These are phyloP conservation scores for Ecdyonurus torrentis DNA, from an alignment of 2,888 invertebrate genomes.

Conservation along the genomic window DNA sequence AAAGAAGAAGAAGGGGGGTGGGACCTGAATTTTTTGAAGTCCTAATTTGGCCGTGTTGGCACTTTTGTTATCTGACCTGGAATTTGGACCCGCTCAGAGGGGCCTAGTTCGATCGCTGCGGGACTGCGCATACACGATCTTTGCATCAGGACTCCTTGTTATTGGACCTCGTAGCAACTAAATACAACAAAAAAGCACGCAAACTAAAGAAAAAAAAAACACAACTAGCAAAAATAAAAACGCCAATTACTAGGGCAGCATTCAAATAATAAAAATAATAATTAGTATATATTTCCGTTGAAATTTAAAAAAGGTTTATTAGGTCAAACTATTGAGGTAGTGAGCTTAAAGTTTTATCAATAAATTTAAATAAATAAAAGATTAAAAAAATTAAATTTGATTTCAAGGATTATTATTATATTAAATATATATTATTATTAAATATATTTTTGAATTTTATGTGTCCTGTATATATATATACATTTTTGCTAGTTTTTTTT, in stretches of 20 bases:
- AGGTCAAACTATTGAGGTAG: too few relatives aligned
- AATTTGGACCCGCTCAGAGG: not conserved
- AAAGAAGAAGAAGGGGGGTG: too few relatives aligned
- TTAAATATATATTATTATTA: too few relatives aligned
- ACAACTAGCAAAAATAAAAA: not conserved
- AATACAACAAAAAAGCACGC: conserved; percentile 3
- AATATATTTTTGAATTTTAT: too few relatives aligned
- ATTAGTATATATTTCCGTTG: not conserved
- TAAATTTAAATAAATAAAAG: too few relatives aligned
- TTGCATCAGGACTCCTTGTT: not conserved
- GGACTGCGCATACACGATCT: not conserved
- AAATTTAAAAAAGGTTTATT: not conserved
- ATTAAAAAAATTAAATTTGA: too few relatives aligned
- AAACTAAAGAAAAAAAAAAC: conserved; percentile 2
- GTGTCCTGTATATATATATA: too few relatives aligned
- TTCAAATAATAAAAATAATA: not conserved
- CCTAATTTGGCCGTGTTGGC: not conserved
- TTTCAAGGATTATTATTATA: too few relatives aligned
- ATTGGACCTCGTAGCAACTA: conserved; percentile 1
- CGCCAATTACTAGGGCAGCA: not conserved
- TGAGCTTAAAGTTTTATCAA: too few relatives aligned
- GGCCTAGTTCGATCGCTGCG: not conserved
- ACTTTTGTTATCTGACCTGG: not conserved
- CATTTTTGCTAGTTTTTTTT: too few relatives aligned
- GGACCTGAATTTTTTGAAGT: too few relatives aligned